Evolutionary conservation across 2,113 vertebrate species (phyloP), one percentile per base, ranked within the genome.

Genomic region (Gambusia affinis): DNA sequence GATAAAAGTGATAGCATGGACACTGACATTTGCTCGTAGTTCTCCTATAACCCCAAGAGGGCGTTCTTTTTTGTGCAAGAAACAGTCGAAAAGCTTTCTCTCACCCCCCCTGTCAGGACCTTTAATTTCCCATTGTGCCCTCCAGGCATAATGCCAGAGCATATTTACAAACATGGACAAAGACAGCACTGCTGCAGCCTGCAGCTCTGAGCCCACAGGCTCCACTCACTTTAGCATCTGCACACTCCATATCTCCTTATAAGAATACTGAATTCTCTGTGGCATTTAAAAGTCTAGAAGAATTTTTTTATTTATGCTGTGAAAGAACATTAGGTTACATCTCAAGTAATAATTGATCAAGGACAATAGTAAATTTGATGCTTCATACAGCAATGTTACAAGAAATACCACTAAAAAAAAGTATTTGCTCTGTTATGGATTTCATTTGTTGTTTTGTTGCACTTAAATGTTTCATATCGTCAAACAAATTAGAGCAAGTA

Each of bases 91-190:
- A 54, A 77, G 70, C 67, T 47, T 63, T 33, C 27, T n/a, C 64
- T 8, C 14, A 2, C 64, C 39, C 42, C 47, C 64, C 17, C 27
- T 28, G 70, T 79, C 82, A 78, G 63, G 75, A 70, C 78, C 83
- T 80, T 79, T 87, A 72, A 74, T 76, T 80, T 83, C 64, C 44
- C 70, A 51, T 72, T 22, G 10, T 12, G 24, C 76, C 81, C 73
- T 73, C 22, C 33, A 79, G 84, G 76, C 65, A 17, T 15, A 79
- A 42, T 42, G 73, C 75, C 42, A 60, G 62, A 83, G 80, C 80
- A 57, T 83, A 79, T 65, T 81, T 35, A 80, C 79, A 82, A 80
- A 83, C 77, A 80, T 31, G 67, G 69, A 83, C 61, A 68, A 62
- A 85, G 73, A 85, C 73, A 78, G 81, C 80, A 33, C 75, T 28